These are phyloP conservation scores for Acrobasis suavella DNA, from an alignment of 2,888 invertebrate species.

Conservation along the genomic window DNA sequence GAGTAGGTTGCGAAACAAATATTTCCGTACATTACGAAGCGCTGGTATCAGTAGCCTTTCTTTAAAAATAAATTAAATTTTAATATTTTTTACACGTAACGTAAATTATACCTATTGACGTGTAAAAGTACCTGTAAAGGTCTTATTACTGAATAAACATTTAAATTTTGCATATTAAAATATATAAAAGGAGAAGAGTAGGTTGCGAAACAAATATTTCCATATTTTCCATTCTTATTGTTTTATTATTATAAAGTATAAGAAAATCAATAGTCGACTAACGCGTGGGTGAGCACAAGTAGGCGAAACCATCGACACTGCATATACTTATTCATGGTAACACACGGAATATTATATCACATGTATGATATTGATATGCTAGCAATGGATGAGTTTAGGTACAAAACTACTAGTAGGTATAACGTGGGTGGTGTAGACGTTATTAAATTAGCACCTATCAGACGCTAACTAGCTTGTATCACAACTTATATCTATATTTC, in stretches of 20 bases:
- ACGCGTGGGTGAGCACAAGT: conserved; percentile 4
- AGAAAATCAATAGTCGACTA: conserved; percentile 1
- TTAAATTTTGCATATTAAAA: too few relatives aligned
- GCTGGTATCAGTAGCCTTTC: too few relatives aligned
- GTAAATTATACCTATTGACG: too few relatives aligned
- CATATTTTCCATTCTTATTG: background rate
- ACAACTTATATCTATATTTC: too few relatives aligned
- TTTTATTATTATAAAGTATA: background rate
- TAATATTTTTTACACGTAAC: too few relatives aligned
- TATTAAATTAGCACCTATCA: conserved; percentile 10
- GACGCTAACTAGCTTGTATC: conserved; percentile 1
- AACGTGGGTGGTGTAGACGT: conserved; percentile 13
- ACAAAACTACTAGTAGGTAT: background rate
- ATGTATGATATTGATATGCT: background rate
- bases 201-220: too few relatives aligned
- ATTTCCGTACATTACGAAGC: too few relatives aligned
- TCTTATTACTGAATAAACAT: too few relatives aligned
- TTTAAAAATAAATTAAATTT: too few relatives aligned
- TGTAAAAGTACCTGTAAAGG: too few relatives aligned
- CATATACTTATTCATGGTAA: conserved; percentile 2
- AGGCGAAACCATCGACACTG: background rate
- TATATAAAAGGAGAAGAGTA: too few relatives aligned
- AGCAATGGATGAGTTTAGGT: conserved; percentile 5
- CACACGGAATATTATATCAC: conserved; percentile 13
- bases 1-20: too few relatives aligned